These are phyloP conservation scores for Oxyteleia sp. DNA, from an alignment of 2,888 invertebrate genomes.

Conservation along the genomic window DNA sequence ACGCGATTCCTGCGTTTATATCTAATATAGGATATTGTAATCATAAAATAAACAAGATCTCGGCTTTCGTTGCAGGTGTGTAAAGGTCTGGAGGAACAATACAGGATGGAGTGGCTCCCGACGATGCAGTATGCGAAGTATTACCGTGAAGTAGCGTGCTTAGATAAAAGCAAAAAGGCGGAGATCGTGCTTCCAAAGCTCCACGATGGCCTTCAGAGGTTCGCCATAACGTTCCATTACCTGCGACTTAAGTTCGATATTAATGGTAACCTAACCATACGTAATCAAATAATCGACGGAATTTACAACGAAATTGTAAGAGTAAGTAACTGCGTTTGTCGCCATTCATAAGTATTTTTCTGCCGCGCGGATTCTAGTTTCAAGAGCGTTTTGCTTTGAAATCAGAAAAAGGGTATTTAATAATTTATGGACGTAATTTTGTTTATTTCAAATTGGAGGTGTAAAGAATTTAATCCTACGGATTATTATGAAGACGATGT, in stretches of 20 bases:
- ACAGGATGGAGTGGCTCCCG: conserved; percentile 88
- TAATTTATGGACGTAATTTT: no score
- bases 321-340: conserved; percentile 76
- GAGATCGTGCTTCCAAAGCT: conserved; percentile 89
- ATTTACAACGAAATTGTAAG: conserved; percentile 84
- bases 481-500: no score
- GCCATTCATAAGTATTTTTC: conserved; percentile 1
- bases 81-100: conserved; percentile 85
- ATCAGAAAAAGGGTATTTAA: no score
- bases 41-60: conserved; percentile 73
- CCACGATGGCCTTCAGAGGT: conserved; percentile 88
- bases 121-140: conserved; percentile 87
- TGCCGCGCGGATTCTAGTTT: neutral
- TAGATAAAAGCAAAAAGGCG: conserved; percentile 88
- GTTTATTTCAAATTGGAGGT: no score
- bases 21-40: conserved; percentile 25
- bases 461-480: no score
- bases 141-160: conserved; percentile 85
- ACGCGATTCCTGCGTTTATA: conserved; percentile 10
- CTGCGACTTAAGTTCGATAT: conserved; percentile 86
- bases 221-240: conserved; percentile 88
- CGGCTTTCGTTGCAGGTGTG: conserved; percentile 82
- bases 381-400: no score
- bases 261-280: conserved; percentile 88
- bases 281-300: conserved; percentile 86